Base-by-base conservation (phyloP, 2,888 invertebrate species). In the Sarcophaga subvicina region DNA sequence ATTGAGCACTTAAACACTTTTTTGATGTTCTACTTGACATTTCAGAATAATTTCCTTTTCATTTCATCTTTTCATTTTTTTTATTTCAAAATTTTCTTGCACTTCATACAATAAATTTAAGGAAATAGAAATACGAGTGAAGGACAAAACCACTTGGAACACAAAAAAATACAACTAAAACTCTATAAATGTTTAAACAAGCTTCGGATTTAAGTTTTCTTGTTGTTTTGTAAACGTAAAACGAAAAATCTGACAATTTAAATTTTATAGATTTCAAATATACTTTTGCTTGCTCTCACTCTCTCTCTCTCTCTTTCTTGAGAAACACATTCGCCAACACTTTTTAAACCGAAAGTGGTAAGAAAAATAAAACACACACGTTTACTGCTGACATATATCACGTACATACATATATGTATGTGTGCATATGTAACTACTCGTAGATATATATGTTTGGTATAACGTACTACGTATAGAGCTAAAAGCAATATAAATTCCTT, bases 1-100 rank as follows among this genome's bases (percentile, higher is more conserved):
- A 86, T 89, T 88, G 83, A 88, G 78, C 88, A 88, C 89, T 87
- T 88, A 83, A 88, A 86, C 73, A 81, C 79, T 80, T 83, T 79
- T 73, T 73, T 79, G 20, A 80, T 78, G 75, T 62, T 78, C 71
- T 69, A 27, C 76, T 83, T 80, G 54, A 71, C 71, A 79, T 79
- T 84, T 71, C 63, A 75, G 27, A 54, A 63, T 64, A 10, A 27
- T 54, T 54, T 54, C 12, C 54, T 14, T 0, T 54, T 17, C 54
- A 54, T 54, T 54, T 54, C 14, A 54, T 54, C 10, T 54, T 54
- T 54, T 54, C 3, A 14, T 54, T 54, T 37, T 17, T 17, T 54
- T 54, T 54, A 17, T 17, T 54, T 54, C 5, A 54, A 8, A 37
- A 8, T 37, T 37, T 37, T 8, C 8, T 37, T 37, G 54, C 54